These are phyloP conservation scores for Urocyon cinereoargenteus DNA, from an alignment of 2,797 vertebrate genomes.

Conservation along the genomic window DNA sequence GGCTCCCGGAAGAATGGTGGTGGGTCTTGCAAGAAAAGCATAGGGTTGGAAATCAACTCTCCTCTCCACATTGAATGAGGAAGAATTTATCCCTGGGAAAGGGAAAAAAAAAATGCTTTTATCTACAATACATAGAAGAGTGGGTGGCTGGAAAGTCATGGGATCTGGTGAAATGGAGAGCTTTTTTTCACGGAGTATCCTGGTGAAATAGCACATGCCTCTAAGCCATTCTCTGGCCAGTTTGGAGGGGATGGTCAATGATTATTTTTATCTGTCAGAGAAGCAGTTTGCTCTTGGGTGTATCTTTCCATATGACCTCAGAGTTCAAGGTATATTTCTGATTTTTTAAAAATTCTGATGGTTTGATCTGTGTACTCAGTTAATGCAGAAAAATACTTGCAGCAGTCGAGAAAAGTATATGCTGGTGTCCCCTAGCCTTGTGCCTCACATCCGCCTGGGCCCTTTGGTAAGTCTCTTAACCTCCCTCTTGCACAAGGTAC, in stretches of 20 bases:
- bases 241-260: neutral
- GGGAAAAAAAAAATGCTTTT: neutral
- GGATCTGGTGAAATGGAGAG: neutral
- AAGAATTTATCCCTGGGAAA: neutral
- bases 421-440: neutral
- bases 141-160: neutral
- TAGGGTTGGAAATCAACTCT: neutral
- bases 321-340: neutral
- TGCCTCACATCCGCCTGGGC: neutral
- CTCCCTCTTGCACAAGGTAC: constrained; percentile 5
- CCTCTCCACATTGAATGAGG: neutral
- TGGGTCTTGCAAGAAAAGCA: neutral
- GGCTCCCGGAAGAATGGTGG: neutral
- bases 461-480: neutral
- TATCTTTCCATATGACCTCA: neutral
- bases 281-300: neutral
- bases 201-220: neutral
- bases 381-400: neutral
- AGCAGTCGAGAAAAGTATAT: neutral
- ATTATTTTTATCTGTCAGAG: neutral
- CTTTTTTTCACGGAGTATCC: neutral
- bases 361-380: neutral
- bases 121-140: neutral
- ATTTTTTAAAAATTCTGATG: neutral
- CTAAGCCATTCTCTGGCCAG: neutral